These are phyloP conservation scores for Sinosuthora webbiana DNA, from an alignment of 2,113 vertebrate species.

Conservation along the genomic window DNA sequence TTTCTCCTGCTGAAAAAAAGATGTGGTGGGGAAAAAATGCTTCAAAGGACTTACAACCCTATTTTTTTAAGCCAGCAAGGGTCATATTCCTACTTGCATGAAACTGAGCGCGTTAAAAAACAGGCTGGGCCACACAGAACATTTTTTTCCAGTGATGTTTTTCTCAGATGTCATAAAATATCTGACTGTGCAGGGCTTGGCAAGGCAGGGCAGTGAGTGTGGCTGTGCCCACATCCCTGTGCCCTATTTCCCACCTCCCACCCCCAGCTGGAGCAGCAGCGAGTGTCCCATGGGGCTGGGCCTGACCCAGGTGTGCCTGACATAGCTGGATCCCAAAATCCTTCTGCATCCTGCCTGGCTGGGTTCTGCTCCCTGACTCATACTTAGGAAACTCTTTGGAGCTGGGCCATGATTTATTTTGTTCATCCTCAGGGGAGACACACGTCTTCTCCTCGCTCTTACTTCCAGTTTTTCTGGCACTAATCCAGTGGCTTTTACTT, in stretches of 20 bases:
- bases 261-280: not conserved
- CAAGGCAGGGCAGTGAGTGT: not conserved
- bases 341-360: not conserved
- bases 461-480: not conserved
- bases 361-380: not conserved
- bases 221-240: not conserved
- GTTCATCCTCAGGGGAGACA: not conserved
- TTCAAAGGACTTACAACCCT: not conserved
- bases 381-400: not conserved
- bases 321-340: not conserved
- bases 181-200: not conserved
- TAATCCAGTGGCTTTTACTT: not conserved
- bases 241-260: not conserved
- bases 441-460: not conserved
- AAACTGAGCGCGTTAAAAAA: not conserved
- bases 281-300: not conserved
- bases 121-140: not conserved
- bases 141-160: not conserved
- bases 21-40: not conserved
- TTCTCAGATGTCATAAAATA: not conserved
- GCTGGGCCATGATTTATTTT: not conserved
- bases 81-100: not conserved
- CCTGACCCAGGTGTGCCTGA: not conserved
- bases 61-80: not conserved
- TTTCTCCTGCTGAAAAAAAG: not conserved